Evolutionary conservation across 2,113 vertebrate species (phyloP), one percentile per base, ranked within the genome.

Genomic region (Nothoprocta perdicaria): DNA sequence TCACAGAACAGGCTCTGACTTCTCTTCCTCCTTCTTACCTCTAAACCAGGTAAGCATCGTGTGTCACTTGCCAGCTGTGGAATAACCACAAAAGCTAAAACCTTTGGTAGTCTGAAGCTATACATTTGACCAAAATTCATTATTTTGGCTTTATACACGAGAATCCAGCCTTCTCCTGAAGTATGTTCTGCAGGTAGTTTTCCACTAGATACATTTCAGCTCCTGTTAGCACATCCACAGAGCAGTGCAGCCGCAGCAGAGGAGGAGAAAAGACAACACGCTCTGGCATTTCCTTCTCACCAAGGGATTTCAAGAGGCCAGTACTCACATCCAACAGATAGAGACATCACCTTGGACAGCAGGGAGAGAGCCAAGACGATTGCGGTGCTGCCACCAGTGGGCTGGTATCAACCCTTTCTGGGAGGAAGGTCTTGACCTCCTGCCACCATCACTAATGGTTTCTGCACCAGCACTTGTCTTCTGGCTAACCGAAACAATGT

Each of bases 401-500:
- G 60, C 26, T 79, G 38, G 62, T 17, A 31, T 1, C 50, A 19
- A 83, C 71, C 60, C 72, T 86, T 81, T 71, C 74, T 71, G 95
- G 86, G 89, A 85, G 46, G 12, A 35, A 11, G 29, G 45, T 35
- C 72, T 29, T 6, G 18, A 90, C 86, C 89, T 91, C 68, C 83
- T 71, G 84, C 52, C 62, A 95, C 57, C 27, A 81, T n/a, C 82
- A 84, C 77, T 81, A 73, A 84, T 3, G 18, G 87, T 73, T 94
- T 73, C 90, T 94, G 74, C 65, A 35, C 83, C 60, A 40, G 45
- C 18, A 80, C 94, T 94, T 93, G 89, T 90, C 95, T 97, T 95
- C 84, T 53, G 86, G 90, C 60, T 86, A 94, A 93, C 26, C 95
- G 93, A 90, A 84, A 93, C 83, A 78, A 95, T 66, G 80, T 84